Base-by-base conservation (phyloP, 2,113 vertebrate genomes). In the Ploceus nigricollis region DNA sequence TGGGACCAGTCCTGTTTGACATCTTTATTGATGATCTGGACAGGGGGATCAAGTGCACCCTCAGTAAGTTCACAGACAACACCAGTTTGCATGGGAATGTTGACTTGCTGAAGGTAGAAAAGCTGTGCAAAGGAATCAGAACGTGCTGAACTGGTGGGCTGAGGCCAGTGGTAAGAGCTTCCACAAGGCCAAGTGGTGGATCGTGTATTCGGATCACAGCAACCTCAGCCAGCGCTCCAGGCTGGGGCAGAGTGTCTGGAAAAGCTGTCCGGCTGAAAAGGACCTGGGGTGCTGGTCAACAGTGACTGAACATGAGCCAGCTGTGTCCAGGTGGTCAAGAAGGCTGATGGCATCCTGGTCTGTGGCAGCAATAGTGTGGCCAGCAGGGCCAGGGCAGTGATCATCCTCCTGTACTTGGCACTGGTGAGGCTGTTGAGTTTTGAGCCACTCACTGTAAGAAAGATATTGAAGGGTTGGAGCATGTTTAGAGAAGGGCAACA, bases 331-430 rank as follows among this genome's bases (percentile, higher is more conserved):
- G 8, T 27, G 22, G 37, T 22, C 42, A 57, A 27, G 44, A 33
- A 28, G 25, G 31, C 22, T 5, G 3, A 1, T 35, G 31, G 22
- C 33, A 37, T 64, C 58, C 27, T 81, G 37, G 31, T 8, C 31
- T 57, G 2, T 19, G 14, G 7, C 8, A 44, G 35, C 31, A 37
- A 7, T 31, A 20, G 15, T 5, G 22, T 44, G 31, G 18, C 37
- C 51, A 58, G 68, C 37, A 24, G 19, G 23, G 28, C 7, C 17
- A 42, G 50, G 17, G 21, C 22, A 63, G 19, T 1, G 6, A 8
- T 47, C 2, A 1, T 30, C 13, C 7, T 16, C 17, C 23, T 44
- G 45, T n/a, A 3, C 12, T 37, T 6, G 4, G 33, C 33, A n/a
- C 15, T 44, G 37, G 19, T 51, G 19, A 66, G 33, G 15, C 33